A percentile compares a stretch with the other conserved stretches of the same genome.
Evolutionary conservation across 2,113 vertebrate genomes (phyloP).

Genomic region (Pomatostomus ruficeps): DNA sequence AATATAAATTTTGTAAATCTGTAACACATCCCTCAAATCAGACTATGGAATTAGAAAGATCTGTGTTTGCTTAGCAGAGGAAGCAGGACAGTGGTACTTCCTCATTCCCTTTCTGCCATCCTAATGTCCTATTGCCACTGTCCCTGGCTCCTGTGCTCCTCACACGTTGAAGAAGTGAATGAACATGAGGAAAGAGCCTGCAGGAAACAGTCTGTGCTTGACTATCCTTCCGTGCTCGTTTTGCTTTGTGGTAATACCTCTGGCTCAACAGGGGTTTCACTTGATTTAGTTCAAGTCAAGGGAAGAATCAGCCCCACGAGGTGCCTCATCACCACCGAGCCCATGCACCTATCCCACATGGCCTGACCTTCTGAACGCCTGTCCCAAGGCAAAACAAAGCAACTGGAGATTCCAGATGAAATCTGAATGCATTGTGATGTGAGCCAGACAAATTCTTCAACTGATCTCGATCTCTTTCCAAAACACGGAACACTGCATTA

Average conservation of each 20-base stretch:
- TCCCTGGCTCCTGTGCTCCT: background rate
- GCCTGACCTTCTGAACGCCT: background rate
- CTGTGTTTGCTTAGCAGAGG: background rate
- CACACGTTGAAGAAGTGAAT: background rate
- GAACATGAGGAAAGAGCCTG: background rate
- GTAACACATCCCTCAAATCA: background rate
- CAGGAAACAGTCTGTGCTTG: background rate
- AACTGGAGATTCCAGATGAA: background rate
- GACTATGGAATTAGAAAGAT: background rate
- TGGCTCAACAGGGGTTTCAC: background rate
- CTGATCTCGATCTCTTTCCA: background rate
- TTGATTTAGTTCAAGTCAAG: background rate
- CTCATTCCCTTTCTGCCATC: background rate
- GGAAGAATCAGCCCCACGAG: background rate
- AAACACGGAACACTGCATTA: background rate
- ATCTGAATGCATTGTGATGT: background rate
- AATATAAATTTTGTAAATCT: background rate
- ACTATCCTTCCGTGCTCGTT: background rate
- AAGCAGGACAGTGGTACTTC: background rate
- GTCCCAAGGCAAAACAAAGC: background rate
- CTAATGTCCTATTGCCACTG: background rate
- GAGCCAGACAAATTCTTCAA: background rate
- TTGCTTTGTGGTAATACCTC: background rate
- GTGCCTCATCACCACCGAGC: background rate
- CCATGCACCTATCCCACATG: background rate